Evolutionary conservation across 2,797 vertebrate species (phyloP).

Genomic region (Melanotaenia trifasciata): DNA sequence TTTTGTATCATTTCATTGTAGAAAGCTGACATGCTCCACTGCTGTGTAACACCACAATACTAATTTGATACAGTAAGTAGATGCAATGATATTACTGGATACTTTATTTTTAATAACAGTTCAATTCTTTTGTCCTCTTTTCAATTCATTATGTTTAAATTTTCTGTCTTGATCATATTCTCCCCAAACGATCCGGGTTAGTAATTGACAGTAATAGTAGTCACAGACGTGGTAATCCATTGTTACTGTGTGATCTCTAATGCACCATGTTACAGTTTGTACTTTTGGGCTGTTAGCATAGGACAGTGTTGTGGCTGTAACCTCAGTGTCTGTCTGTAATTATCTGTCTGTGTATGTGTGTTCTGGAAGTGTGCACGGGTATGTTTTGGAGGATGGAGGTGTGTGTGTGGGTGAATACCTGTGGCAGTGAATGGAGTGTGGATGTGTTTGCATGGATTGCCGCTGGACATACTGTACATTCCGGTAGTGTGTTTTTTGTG

Average conservation of each 20-base stretch:
- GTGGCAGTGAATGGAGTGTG: slow-evolving; percentile 31
- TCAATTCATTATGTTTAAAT: slow-evolving; percentile 18
- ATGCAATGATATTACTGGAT: slow-evolving; percentile 12
- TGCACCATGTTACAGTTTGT: slow-evolving; percentile 63
- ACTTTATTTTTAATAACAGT: slow-evolving; percentile 7
- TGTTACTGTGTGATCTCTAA: slow-evolving; percentile 67
- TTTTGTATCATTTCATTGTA: slow-evolving; percentile 42
- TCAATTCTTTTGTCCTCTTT: slow-evolving; percentile 2
- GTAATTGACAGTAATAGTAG: slow-evolving; percentile 45
- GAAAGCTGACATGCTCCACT: slow-evolving; percentile 42
- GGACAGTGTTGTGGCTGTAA: slow-evolving; percentile 72
- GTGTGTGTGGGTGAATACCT: slow-evolving; percentile 5
- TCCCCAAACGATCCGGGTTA: slow-evolving; percentile 43
- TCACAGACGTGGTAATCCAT: slow-evolving; percentile 65
- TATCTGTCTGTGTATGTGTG: slow-evolving; percentile 7
- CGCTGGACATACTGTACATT: slow-evolving; percentile 77
- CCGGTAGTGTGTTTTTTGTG: slow-evolving; percentile 80
- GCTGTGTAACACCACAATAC: slow-evolving; percentile 33
- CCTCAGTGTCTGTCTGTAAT: slow-evolving; percentile 56
- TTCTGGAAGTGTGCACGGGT: slow-evolving; percentile 3
- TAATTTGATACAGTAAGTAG: slow-evolving; percentile 35
- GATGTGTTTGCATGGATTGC: slow-evolving; percentile 68
- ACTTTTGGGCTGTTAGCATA: slow-evolving; percentile 70
- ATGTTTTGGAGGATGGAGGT: slow-evolving; percentile 3
- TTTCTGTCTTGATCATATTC: slow-evolving; percentile 34